Conservation (phyloP, 2,797 vertebrate genomes). For the Sebastes goodei region DNA sequence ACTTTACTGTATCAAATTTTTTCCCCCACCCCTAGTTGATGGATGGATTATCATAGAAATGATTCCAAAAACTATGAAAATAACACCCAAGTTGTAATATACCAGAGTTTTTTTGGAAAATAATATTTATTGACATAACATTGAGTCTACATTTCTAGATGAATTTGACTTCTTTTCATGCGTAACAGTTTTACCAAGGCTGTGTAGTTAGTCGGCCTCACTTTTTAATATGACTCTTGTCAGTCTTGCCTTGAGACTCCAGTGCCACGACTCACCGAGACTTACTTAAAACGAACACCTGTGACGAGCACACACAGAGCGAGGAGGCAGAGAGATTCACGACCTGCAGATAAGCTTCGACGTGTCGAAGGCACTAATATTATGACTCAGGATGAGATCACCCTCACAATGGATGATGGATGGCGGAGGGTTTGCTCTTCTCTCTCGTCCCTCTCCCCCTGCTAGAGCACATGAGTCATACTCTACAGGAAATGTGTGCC, state of each 20-base stretch:
- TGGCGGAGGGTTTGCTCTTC: constrained; percentile 40
- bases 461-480: constrained; percentile 63
- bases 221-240: neutral
- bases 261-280: neutral
- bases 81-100: neutral
- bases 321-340: constrained; percentile 16
- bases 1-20: too few species aligned
- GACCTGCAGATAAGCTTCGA: constrained; percentile 48
- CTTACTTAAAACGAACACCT: neutral
- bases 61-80: neutral
- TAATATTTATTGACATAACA: neutral
- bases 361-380: constrained; percentile 58
- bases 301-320: neutral
- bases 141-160: neutral
- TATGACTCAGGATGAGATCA: constrained; percentile 81
- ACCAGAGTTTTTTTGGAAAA: neutral
- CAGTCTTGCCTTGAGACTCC: neutral
- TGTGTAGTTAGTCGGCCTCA: neutral
- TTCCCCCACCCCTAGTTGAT: neutral
- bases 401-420: constrained; percentile 55
- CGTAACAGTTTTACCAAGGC: neutral
- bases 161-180: neutral
- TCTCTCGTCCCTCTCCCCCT: constrained; percentile 30
- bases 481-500: constrained; percentile 47
- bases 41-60: neutral